Evolutionary conservation across 1,140 invertebrate genomes (phyloP), one percentile per base, ranked within the genome.

Genomic region (Ceratoteleas bidentatus): DNA sequence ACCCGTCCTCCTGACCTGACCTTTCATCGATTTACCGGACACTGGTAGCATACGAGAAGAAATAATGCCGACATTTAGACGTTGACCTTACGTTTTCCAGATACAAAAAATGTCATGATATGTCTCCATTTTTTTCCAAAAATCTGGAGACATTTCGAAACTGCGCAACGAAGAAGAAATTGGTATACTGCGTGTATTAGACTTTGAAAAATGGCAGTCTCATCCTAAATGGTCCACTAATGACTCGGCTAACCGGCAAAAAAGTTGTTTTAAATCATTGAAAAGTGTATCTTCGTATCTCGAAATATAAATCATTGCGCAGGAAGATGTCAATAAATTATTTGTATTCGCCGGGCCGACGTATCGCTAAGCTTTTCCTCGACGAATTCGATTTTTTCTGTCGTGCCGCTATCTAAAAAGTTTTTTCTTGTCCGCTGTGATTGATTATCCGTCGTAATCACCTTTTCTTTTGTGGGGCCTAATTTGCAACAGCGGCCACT

Each of bases 1-100:
- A n/a, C 69, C 36, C 84, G 85, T 86, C 85, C 85, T 83, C 84
- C 70, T 87, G 82, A 87, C 87, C 84, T 74, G 83, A 85, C 83
- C 84, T 75, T 75, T 65, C 68, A 52, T 66, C 58, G 43, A 57
- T 16, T 60, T 5, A n/a, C 53, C 73, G 70, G 66, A 77, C 74
- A 68, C 73, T 66, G 45, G 14, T 65, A 72, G 32, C 38, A 56
- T 16, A 11, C 36, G 56, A 43, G 40, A 49, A 76, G 64, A 68
- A 76, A 68, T 75, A 54, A 58, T 60, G 56, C 56, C 16, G 16
- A 32, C 36, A 68, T 57, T 13, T 45, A 66, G 38, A 43, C 33
- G 32, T 13, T 57, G 65, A 68, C 49, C n/a, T n/a, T n/a, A n/a
- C n/a, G n/a, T n/a, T n/a, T n/a, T n/a, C n/a, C n/a, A n/a, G n/a